Evolutionary conservation across 2,113 vertebrate species (phyloP), one percentile per base, ranked within the genome.

Genomic region (Mesembrinibis cayennensis): DNA sequence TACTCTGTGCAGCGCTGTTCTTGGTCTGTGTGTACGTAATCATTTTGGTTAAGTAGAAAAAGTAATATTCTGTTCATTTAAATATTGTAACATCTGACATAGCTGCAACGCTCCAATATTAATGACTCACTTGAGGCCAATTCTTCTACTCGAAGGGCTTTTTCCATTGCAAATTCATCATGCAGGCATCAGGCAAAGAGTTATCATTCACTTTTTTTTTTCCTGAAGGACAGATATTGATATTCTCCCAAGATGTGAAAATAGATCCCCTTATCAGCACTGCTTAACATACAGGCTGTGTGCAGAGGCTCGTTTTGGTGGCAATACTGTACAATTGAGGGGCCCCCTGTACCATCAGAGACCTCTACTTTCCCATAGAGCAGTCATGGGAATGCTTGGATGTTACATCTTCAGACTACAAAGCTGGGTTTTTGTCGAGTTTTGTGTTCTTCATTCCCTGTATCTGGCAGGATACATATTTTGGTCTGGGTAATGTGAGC

Each of bases 111-210:
- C 65, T 73, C 78, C 21, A 16, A 53, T 96, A 96, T 97, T 96
- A 96, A 97, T 94, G 90, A 40, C 61, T 93, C 97, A 82, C 96
- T 96, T 69, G 93, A 95, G 95, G 93, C 90, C 89, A 61, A 78
- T 96, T 81, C 90, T 96, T 97, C 90, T 96, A 34, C 90, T 94
- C 2, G 0, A 79, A 96, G 76, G 45, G 87, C 67, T 80, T 94
- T 70, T 83, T 69, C 50, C 49, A 45, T 66, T 6, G 4, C 58
- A 56, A n/a, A 96, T 97, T 71, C 82, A 95, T 97, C 94, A 95
- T 42, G 40, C 58, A n/a, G 90, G 52, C 17, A 17, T 70, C 93
- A 76, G 85, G 85, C 74, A 56, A 58, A 56, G 87, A 45, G 47
- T 87, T 87, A 96, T 91, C 92, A 32, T 9, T 97, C 89, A 71